These are phyloP conservation scores for Bathynomus jamesi DNA, from an alignment of 1,140 invertebrate genomes.

Conservation along the genomic window DNA sequence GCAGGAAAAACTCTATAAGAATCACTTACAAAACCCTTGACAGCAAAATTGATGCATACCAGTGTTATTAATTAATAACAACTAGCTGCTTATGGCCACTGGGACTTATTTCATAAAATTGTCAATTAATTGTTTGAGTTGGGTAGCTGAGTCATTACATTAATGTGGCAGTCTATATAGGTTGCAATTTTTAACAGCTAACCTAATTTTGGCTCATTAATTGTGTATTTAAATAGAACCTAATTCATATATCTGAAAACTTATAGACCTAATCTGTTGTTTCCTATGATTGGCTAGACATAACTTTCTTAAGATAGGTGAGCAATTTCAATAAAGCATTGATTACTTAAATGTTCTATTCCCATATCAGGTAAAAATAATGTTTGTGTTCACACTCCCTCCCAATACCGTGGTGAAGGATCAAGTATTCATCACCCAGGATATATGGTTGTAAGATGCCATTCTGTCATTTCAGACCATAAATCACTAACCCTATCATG, in stretches of 20 bases:
- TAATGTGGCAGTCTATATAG: no score
- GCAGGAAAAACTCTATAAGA: no score
- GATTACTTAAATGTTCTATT: background rate
- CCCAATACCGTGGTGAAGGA: conserved; percentile 63
- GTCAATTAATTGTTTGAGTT: no score
- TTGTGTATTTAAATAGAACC: background rate
- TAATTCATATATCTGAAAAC: background rate
- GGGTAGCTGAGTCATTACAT: no score
- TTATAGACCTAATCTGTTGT: background rate
- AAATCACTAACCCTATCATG: conserved; percentile 82
- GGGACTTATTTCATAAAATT: no score
- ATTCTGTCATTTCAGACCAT: conserved; percentile 54
- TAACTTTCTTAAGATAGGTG: no score
- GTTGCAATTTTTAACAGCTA: background rate
- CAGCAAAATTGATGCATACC: no score
- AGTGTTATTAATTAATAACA: no score
- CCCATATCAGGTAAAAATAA: conserved; percentile 62
- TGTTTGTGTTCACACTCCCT: conserved; percentile 89
- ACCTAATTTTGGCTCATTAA: background rate
- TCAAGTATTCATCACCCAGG: conserved; percentile 83
- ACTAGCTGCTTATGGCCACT: no score
- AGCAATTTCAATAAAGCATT: background rate
- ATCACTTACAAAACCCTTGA: no score
- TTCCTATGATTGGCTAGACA: background rate
- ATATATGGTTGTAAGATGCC: conserved; percentile 74